Conservation (phyloP, 2,113 vertebrate genomes). For the Danionella cerebrum region DNA sequence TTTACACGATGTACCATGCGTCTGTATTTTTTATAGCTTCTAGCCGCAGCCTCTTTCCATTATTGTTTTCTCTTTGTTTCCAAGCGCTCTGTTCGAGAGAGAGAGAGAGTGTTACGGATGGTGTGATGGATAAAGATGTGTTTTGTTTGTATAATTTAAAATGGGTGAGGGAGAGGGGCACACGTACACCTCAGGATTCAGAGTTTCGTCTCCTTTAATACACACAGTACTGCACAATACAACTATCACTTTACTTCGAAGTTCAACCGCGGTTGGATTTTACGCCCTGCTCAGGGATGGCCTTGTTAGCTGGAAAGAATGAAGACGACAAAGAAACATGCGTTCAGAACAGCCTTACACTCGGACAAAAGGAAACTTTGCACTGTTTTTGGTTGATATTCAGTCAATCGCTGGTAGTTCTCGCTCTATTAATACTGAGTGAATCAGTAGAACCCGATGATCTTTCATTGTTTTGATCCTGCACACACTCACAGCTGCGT, state of each 20-base stretch:
- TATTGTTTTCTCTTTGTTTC: conserved; percentile 43
- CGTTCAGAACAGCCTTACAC: conserved; percentile 66
- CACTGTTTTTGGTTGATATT: conserved; percentile 58
- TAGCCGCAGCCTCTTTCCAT: conserved; percentile 55
- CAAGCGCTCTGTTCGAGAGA: conserved; percentile 52
- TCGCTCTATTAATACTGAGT: conserved; percentile 45
- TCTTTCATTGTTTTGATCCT: neutral
- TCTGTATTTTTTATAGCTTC: conserved; percentile 65
- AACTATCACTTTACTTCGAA: conserved; percentile 75
- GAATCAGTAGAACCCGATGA: too few species aligned
- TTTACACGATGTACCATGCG: conserved; percentile 64
- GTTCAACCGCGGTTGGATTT: conserved; percentile 72
- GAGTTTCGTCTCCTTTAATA: conserved; percentile 62
- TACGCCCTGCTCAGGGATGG: conserved; percentile 73
- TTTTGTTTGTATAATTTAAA: conserved; percentile 42
- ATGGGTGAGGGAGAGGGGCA: conserved; percentile 48
- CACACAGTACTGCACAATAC: conserved; percentile 75
- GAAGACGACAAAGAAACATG: conserved; percentile 59
- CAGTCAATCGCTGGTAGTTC: conserved; percentile 48
- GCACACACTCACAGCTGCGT: neutral
- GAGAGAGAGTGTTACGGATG: conserved; percentile 45
- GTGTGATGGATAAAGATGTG: conserved; percentile 54
- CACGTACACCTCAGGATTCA: conserved; percentile 71
- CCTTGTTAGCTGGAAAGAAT: conserved; percentile 74
- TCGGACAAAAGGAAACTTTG: conserved; percentile 57